phyloP scores from a whole-genome alignment of 2,797 vertebrate genomes.

The Anomalospiza imberbis region DNA sequence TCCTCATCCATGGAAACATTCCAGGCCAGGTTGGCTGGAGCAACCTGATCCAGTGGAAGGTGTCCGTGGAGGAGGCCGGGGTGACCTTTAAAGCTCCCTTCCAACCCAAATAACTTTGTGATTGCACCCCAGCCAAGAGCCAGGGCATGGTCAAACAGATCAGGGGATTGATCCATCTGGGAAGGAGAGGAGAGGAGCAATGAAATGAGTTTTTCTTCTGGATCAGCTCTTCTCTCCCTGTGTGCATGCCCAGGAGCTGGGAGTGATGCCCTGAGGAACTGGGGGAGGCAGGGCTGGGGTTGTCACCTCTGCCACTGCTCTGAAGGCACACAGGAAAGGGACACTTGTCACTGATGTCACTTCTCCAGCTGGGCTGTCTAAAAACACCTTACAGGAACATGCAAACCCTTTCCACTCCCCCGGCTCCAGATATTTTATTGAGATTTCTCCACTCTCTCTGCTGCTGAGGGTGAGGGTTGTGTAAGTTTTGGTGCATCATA shows the following conservation, averaged over 20 bases:
- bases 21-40: neutral
- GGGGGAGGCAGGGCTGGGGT: neutral
- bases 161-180: neutral
- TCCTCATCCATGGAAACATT: neutral
- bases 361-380: neutral
- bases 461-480: neutral
- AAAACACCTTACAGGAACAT: neutral
- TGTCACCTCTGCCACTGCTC: neutral
- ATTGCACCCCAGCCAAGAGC: neutral
- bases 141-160: neutral
- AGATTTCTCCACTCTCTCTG: neutral
- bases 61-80: neutral
- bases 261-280: neutral
- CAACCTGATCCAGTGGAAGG: neutral
- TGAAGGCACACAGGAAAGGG: neutral
- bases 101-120: neutral
- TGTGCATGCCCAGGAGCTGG: neutral
- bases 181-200: neutral
- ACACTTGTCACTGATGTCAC: neutral
- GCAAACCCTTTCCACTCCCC: neutral
- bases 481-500: neutral
- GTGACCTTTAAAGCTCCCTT: neutral
- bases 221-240: neutral
- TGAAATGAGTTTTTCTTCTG: neutral
- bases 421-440: neutral